Conservation (phyloP, 2,113 vertebrate genomes). For the Varanus komodoensis region DNA sequence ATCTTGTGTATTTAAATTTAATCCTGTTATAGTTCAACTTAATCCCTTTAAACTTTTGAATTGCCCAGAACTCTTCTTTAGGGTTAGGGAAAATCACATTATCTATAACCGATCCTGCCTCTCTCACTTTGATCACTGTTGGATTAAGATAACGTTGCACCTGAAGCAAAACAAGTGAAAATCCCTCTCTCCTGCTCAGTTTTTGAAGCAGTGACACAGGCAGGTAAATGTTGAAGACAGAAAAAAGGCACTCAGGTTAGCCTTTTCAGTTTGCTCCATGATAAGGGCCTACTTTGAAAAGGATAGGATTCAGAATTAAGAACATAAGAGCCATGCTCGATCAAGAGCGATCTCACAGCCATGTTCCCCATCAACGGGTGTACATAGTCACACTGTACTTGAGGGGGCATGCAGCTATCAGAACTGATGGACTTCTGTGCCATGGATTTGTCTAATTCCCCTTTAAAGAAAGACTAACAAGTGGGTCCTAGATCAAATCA, state of each 20-base stretch:
- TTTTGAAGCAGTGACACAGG: not conserved
- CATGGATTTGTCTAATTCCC: too few relatives aligned
- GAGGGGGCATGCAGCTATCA: too few relatives aligned
- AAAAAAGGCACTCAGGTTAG: not conserved
- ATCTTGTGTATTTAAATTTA: not conserved
- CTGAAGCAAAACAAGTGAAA: not conserved
- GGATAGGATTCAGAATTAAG: not conserved
- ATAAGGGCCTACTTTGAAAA: not conserved
- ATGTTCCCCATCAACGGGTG: too few relatives aligned
- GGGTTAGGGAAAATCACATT: not conserved
- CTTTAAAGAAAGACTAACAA: too few relatives aligned
- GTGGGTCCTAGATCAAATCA: too few relatives aligned
- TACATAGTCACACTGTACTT: too few relatives aligned
- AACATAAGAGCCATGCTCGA: too few relatives aligned
- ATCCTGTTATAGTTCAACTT: not conserved
- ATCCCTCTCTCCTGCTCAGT: not conserved
- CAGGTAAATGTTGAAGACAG: not conserved
- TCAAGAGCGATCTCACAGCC: too few relatives aligned
- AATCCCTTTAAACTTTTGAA: slow-evolving; percentile 2
- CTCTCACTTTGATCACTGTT: not conserved
- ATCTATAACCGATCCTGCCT: not conserved
- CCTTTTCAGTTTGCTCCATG: not conserved
- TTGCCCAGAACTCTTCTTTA: not conserved
- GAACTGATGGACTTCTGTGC: too few relatives aligned
- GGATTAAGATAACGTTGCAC: not conserved